phyloP scores from a whole-genome alignment of 2,888 invertebrate species.

The Lymantria dispar region DNA sequence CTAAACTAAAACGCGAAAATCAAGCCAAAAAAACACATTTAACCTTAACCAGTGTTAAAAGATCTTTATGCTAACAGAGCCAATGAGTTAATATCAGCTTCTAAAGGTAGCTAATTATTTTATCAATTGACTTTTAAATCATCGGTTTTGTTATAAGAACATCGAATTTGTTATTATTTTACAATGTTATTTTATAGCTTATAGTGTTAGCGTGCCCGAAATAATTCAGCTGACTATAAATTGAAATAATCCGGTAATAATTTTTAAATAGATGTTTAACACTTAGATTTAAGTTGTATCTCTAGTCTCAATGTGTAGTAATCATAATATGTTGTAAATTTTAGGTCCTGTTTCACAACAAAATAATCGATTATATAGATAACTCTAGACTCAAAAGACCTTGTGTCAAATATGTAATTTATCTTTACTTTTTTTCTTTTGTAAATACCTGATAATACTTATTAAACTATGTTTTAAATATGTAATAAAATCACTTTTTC shows the following conservation, averaged over 20 bases:
- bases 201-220: slow-evolving; percentile 34
- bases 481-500: no score
- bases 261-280: slow-evolving; percentile 36
- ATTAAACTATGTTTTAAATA: no score
- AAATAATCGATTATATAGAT: slow-evolving; percentile 27
- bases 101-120: slow-evolving; percentile 33
- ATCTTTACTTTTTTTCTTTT: no score
- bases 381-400: slow-evolving; percentile 9
- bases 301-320: slow-evolving; percentile 75
- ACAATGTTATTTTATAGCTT: slow-evolving; percentile 27
- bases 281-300: slow-evolving; percentile 60
- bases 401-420: background rate
- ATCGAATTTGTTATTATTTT: slow-evolving; percentile 46
- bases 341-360: slow-evolving; percentile 17
- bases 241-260: slow-evolving; percentile 45
- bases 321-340: slow-evolving; percentile 63
- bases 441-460: no score
- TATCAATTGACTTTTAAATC: slow-evolving; percentile 28
- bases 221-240: slow-evolving; percentile 43
- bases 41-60: no score
- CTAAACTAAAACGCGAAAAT: no score
- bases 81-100: slow-evolving; percentile 44
- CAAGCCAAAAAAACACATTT: no score
- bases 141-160: slow-evolving; percentile 37
- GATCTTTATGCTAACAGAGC: background rate